Base-by-base conservation (phyloP, 2,113 vertebrate genomes). In the Agelaius phoeniceus region DNA sequence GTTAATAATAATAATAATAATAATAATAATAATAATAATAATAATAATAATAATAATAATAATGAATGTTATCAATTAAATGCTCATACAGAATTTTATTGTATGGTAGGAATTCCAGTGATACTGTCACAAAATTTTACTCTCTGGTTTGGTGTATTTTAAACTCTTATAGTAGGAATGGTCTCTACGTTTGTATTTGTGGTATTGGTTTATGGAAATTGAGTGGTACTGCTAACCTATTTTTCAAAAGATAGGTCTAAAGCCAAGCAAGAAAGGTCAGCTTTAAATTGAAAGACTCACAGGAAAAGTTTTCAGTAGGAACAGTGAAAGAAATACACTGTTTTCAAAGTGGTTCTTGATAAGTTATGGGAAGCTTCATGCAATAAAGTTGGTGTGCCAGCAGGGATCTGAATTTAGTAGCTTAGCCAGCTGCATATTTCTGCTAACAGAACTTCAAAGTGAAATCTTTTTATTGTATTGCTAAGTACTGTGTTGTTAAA, bases 61-160 rank as follows among this genome's bases (percentile, higher is more conserved):
- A 37, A 37, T 37, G 9, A 37, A 71, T 55, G 20, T 57, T 86
- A 49, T 71, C 51, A 61, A 14, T 51, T 81, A 91, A 94, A 58
- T 68, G 27, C 24, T 67, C 23, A 82, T 76, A 79, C 19, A 68
- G 77, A 92, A 88, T 89, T 94, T 82, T 89, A 73, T 93, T 67
- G 22, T 23, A 31, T 17, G 27, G 33, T 69, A 82, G 61, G 49
- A 69, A 86, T 90, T 91, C 61, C 52, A 62, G 43, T 91, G 59
- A 82, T 57, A 27, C 24, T 88, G 10, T 71, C 65, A 74, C 35
- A 77, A 90, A 75, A 66, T 39, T 59, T 31, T 80, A 4, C 4
- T 31, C 5, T 63, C 48, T 69, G 39, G 31, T 16, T 77, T 63
- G 52, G 31, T 68, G 1, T 35, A 26, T 58, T 90, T 94, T 84